These are phyloP conservation scores for Paratrypauchen microcephalus DNA, from an alignment of 2,797 vertebrate genomes.

Conservation along the genomic window DNA sequence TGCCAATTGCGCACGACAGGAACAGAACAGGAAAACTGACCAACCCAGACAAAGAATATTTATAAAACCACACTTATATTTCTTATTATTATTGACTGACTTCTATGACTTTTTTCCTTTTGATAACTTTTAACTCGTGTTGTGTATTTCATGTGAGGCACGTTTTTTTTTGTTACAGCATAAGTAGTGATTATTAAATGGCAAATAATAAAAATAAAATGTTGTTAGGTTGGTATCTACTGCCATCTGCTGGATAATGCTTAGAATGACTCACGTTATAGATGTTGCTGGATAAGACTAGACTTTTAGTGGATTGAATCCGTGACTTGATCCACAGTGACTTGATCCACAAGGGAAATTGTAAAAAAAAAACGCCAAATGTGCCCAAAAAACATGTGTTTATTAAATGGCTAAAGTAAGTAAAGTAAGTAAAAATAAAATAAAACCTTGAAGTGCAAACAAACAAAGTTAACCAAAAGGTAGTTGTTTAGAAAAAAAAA, in stretches of 20 bases:
- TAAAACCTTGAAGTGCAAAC: no score
- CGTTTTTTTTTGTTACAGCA: not conserved
- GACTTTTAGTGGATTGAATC: no score
- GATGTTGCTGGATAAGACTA: no score
- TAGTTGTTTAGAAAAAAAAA: no score
- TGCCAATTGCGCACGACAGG: conserved; percentile 40
- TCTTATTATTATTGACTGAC: not conserved
- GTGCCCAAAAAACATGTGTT: no score
- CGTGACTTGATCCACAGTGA: no score
- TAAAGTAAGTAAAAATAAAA: no score
- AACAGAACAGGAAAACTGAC: not conserved
- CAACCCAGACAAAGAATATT: not conserved
- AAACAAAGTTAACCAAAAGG: no score
- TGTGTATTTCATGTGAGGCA: not conserved
- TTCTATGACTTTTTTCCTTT: not conserved
- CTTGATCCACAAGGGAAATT: no score
- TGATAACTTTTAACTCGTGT: not conserved
- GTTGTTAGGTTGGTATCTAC: conserved; percentile 44
- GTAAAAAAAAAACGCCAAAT: no score
- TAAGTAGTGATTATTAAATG: not conserved
- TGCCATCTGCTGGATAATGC: conserved; percentile 61
- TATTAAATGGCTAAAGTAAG: no score
- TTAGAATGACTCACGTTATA: not conserved
- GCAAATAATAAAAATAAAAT: not conserved
- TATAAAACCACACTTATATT: not conserved